A percentile compares a stretch with the other conserved stretches of the same genome.
phyloP scores from a whole-genome alignment of 2,113 vertebrate species.

The Apistogramma diplotaenia region DNA sequence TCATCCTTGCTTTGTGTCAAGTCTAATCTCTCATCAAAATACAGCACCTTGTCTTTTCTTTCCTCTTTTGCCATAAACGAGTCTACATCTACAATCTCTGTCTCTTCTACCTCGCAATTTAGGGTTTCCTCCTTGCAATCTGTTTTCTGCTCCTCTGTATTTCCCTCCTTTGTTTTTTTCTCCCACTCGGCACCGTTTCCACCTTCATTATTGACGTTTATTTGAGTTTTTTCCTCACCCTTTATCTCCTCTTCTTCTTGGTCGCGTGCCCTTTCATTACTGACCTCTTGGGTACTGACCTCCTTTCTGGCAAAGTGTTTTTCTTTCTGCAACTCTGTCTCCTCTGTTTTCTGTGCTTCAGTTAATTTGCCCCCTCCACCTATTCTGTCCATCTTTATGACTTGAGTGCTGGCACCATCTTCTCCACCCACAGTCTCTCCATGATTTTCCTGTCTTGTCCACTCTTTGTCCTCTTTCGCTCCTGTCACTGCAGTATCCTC shows the following conservation, averaged over 20 bases:
- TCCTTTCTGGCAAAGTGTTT: not conserved
- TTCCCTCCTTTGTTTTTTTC: not conserved
- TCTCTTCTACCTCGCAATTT: not conserved
- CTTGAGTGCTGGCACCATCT: not conserved
- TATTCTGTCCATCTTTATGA: not conserved
- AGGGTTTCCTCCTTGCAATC: not conserved
- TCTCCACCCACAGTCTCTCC: not conserved
- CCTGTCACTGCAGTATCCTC: not conserved
- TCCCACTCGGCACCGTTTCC: not conserved
- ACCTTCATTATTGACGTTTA: not conserved
- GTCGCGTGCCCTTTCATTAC: not conserved
- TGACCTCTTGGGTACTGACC: not conserved
- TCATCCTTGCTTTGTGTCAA: not conserved
- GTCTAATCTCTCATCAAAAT: conserved; percentile 7
- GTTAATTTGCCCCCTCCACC: not conserved
- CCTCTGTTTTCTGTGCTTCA: not conserved
- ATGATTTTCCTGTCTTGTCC: not conserved
- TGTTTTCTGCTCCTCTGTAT: not conserved
- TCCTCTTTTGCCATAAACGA: not conserved
- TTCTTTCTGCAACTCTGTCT: not conserved
- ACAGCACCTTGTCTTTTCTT: not conserved
- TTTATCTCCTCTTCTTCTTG: conserved; percentile 6
- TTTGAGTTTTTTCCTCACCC: not conserved
- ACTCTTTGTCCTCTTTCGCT: not conserved
- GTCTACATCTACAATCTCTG: not conserved